Evolutionary conservation across 1,140 invertebrate species (phyloP), one percentile per base, ranked within the genome.

Genomic region (Mylabris phalerata): DNA sequence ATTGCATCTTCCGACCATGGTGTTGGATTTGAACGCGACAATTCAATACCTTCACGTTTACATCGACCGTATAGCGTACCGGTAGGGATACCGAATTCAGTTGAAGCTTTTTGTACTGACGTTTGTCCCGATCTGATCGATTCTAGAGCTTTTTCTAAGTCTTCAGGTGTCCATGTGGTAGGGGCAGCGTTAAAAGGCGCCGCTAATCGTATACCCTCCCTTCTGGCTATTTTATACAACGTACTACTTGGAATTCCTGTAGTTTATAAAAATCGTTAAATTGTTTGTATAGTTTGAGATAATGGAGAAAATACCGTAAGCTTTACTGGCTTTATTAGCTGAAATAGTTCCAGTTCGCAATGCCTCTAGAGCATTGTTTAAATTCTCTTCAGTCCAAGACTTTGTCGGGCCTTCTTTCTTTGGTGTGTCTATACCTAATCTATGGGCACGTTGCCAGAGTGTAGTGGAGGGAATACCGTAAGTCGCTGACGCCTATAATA

Each of bases 1-100:
- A 93, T 92, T 25, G 89, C 89, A 71, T 89, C 88, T 69, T 93
- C 90, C 43, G 89, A 90, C 91, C 91, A 93, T 3, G 90, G 90
- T 24, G 89, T 90, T 40, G 89, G 88, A 78, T 88, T 90, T 58
- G 87, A 89, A 62, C 89, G 82, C 9, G 87, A 89, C 52, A 92
- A 75, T 73, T 93, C 91, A 62, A 93, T 93, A 27, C 90, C 90
- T 73, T 93, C 90, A 45, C 90, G 78, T 70, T 92, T 92, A 72
- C 90, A 93, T 67, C 90, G 79, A 9, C 90, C 90, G 67, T 93
- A 93, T 4, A 93, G 71, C 5, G 91, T 93, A 71, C 80, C 86
- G 27, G 87, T 90, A 4, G 90, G 90, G 65, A 93, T 93, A 40
- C 90, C 89, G 73, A 84, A 92, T 70, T 89, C 87, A 2, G 88